These are phyloP conservation scores for Acronicta alni DNA, from an alignment of 2,888 invertebrate genomes.

Conservation along the genomic window DNA sequence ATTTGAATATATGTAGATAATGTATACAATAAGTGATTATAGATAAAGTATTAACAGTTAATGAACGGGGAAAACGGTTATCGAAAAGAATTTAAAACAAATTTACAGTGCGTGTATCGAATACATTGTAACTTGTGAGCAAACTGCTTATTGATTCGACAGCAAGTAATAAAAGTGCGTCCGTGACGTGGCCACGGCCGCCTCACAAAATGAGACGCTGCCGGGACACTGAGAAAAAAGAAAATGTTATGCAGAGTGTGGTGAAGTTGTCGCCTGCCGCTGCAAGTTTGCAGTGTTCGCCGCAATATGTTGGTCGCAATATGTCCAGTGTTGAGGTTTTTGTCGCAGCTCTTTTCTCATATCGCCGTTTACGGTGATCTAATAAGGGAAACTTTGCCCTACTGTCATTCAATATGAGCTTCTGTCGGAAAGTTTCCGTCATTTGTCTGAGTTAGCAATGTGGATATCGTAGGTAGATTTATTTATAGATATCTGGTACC, in stretches of 20 bases:
- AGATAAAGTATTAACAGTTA: not conserved
- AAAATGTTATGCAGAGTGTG: slow-evolving; percentile 76
- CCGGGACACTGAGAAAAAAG: slow-evolving; percentile 66
- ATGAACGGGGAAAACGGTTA: not conserved
- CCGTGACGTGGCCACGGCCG: slow-evolving; percentile 63
- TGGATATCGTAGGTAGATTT: slow-evolving; percentile 38
- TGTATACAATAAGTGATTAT: too few species aligned
- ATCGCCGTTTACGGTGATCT: slow-evolving; percentile 82
- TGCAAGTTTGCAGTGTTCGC: slow-evolving; percentile 82
- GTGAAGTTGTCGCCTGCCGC: slow-evolving; percentile 74
- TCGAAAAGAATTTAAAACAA: slow-evolving; percentile 9
- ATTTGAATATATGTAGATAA: not conserved
- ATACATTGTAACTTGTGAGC: slow-evolving; percentile 28
- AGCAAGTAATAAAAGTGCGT: slow-evolving; percentile 71
- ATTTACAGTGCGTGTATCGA: slow-evolving; percentile 21
- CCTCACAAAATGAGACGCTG: slow-evolving; percentile 61
- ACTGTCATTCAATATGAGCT: slow-evolving; percentile 85
- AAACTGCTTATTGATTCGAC: slow-evolving; percentile 49
- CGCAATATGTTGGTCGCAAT: slow-evolving; percentile 79
- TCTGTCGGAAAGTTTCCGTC: slow-evolving; percentile 76
- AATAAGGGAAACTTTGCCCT: slow-evolving; percentile 86
- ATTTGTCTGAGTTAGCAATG: slow-evolving; percentile 70
- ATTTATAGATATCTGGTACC: slow-evolving; percentile 46
- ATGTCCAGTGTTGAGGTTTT: slow-evolving; percentile 83
- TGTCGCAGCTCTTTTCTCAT: slow-evolving; percentile 84